Percentiles rank a stretch among this genome's conserved stretches.
phyloP scores from a whole-genome alignment of 2,113 vertebrate genomes.

The Cettia cetti region DNA sequence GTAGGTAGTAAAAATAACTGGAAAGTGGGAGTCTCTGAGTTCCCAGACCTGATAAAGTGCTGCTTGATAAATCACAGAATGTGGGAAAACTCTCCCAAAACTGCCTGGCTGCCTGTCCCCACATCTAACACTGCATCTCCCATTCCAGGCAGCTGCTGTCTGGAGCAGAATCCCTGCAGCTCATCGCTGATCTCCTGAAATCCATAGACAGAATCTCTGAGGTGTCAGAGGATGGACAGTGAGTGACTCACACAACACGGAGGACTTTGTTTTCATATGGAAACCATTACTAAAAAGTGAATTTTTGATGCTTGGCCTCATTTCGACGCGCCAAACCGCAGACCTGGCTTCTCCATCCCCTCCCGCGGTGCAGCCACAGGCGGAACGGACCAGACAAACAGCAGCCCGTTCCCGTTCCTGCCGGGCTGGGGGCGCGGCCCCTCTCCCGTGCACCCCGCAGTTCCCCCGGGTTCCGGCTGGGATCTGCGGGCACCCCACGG shows the following conservation, averaged over 20 bases:
- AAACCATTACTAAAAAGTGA: background rate
- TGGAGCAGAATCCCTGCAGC: conserved; percentile 70
- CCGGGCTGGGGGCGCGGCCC: accelerated
- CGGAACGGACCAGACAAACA: accelerated
- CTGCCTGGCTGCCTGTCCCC: background rate
- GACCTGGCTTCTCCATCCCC: too few relatives aligned
- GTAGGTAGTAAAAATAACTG: background rate
- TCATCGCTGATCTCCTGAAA: conserved; percentile 73
- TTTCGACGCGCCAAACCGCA: accelerated
- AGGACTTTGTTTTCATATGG: background rate
- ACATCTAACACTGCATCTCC: accelerated
- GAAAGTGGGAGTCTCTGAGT: background rate
- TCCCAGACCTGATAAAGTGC: background rate
- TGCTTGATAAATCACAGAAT: too few relatives aligned
- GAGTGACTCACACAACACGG: background rate
- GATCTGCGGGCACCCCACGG: accelerated
- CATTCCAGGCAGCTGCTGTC: conserved; percentile 73
- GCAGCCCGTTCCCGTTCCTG: too few relatives aligned
- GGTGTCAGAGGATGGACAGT: conserved; percentile 20
- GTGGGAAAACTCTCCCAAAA: accelerated
- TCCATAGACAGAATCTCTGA: conserved; percentile 78
- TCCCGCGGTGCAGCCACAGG: too few relatives aligned
- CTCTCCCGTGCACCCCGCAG: accelerated
- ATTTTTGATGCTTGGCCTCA: background rate
- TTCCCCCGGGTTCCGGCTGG: accelerated